Conservation (phyloP, 2,113 vertebrate genomes). For the Bambusicola thoracicus region DNA sequence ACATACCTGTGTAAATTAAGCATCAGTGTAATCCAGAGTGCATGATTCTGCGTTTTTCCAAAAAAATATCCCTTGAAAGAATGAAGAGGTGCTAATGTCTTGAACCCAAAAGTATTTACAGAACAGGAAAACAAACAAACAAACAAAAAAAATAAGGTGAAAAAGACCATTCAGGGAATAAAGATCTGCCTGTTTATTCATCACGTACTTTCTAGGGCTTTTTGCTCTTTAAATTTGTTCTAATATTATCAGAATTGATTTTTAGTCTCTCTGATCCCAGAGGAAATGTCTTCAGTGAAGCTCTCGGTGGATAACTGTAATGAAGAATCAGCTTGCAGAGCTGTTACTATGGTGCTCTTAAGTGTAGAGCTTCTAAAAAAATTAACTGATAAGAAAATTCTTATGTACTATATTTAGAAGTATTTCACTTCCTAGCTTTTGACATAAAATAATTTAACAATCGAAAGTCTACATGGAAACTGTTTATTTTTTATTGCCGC, state of each 20-base stretch:
- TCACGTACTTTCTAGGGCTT: slow-evolving; percentile 38
- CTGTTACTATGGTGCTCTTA: slow-evolving; percentile 79
- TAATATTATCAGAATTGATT: slow-evolving; percentile 81
- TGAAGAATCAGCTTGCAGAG: slow-evolving; percentile 73
- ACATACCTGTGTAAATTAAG: not conserved
- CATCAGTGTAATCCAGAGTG: not conserved
- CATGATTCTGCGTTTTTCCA: not conserved
- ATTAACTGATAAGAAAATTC: slow-evolving; percentile 73
- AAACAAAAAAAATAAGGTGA: not conserved
- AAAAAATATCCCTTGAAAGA: slow-evolving; percentile 18
- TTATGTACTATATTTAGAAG: slow-evolving; percentile 76
- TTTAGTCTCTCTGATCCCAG: slow-evolving; percentile 75
- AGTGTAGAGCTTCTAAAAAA: slow-evolving; percentile 71
- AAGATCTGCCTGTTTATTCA: slow-evolving; percentile 65
- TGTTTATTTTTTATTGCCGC: slow-evolving; percentile 54
- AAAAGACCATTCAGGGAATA: slow-evolving; percentile 7
- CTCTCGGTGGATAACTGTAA: slow-evolving; percentile 74
- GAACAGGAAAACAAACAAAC: not conserved
- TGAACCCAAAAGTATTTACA: slow-evolving; percentile 28
- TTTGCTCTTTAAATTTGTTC: slow-evolving; percentile 77
- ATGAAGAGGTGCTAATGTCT: not conserved
- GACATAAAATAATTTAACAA: slow-evolving; percentile 73
- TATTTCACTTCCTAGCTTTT: slow-evolving; percentile 76
- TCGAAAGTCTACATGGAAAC: slow-evolving; percentile 64
- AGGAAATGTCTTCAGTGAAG: slow-evolving; percentile 78